A percentile compares a stretch with the other conserved stretches of the same genome.
These are phyloP conservation scores for Artemisiospiza belli DNA, from an alignment of 2,113 vertebrate species.

Conservation along the genomic window DNA sequence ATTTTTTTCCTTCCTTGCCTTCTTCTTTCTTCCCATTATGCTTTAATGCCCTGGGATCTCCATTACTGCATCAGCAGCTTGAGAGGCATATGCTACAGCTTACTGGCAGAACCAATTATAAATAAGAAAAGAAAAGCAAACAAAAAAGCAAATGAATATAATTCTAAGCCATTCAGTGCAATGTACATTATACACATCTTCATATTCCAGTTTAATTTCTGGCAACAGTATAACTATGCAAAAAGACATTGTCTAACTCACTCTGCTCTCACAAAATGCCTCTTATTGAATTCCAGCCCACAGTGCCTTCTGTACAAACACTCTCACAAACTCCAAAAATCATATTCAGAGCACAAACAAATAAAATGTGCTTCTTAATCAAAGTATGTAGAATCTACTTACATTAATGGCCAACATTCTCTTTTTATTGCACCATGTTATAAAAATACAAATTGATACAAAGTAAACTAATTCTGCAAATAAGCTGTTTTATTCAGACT, in stretches of 20 bases:
- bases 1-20: neutral
- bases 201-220: conserved; percentile 49
- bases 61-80: conserved; percentile 35
- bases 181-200: conserved; percentile 18
- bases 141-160: neutral
- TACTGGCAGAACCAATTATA: conserved; percentile 31
- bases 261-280: neutral
- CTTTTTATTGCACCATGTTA: conserved; percentile 14
- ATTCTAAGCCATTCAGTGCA: conserved; percentile 42
- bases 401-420: conserved; percentile 1
- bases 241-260: neutral
- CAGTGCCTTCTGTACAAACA: neutral
- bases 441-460: conserved; percentile 52
- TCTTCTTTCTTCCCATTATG: neutral
- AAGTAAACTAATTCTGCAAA: conserved; percentile 46
- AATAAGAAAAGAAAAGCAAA: conserved; percentile 22
- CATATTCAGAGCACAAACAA: neutral
- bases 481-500: conserved; percentile 12
- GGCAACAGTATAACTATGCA: neutral
- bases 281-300: neutral
- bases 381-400: neutral
- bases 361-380: conserved; percentile 36
- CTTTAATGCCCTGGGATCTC: conserved; percentile 26
- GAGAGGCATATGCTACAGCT: conserved; percentile 35
- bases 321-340: neutral